Conservation (phyloP, 2,888 invertebrate species). For the Iphiclides podalirius region DNA sequence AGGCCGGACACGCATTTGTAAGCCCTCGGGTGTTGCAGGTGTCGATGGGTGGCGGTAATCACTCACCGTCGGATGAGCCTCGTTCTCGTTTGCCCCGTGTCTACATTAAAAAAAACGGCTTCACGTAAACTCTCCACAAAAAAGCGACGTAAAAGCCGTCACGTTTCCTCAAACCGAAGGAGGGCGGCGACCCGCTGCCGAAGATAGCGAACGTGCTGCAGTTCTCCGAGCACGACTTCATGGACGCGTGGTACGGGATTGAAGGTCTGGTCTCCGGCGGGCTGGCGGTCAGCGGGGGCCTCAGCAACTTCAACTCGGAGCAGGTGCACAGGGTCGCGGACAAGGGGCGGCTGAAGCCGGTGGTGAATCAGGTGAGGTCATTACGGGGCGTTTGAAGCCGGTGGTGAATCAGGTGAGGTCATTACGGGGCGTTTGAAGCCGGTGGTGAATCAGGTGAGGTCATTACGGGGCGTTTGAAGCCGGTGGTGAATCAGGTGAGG, state of each 20-base stretch:
- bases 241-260: conserved; percentile 90
- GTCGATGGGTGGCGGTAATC: no score
- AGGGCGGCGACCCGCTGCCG: conserved; percentile 78
- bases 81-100: no score
- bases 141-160: no score
- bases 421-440: conserved; percentile 83
- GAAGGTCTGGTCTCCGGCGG: conserved; percentile 85
- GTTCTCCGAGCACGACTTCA: conserved; percentile 79
- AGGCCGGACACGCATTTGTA: no score
- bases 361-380: conserved; percentile 79
- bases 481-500: no score
- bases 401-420: no score
- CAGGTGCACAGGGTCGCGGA: conserved; percentile 84
- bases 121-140: no score
- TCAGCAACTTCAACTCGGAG: conserved; percentile 92
- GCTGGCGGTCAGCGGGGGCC: conserved; percentile 86
- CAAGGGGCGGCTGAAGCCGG: conserved; percentile 83
- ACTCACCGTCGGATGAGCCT: no score
- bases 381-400: not conserved
- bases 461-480: no score
- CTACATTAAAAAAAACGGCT: no score
- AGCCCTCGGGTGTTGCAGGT: no score
- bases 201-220: conserved; percentile 74
- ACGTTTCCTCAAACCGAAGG: conserved; percentile 49
- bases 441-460: conserved; percentile 81